These are phyloP conservation scores for Gymnodraco acuticeps DNA, from an alignment of 2,797 vertebrate genomes.

Conservation along the genomic window DNA sequence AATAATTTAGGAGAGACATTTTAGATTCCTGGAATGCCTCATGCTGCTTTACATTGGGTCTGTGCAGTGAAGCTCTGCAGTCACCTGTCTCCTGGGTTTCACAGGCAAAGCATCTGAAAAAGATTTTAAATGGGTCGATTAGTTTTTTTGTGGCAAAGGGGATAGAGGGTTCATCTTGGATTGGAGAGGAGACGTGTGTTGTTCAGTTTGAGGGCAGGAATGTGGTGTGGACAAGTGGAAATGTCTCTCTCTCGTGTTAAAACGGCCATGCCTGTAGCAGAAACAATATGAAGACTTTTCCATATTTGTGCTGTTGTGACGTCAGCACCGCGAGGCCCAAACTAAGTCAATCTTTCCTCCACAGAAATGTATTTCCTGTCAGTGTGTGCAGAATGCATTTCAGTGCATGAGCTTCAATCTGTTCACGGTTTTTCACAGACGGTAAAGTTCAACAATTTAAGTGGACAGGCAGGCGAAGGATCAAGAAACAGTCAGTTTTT, in stretches of 20 bases:
- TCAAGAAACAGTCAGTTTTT: conserved; percentile 30
- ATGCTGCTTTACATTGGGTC: conserved; percentile 43
- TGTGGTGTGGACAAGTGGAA: conserved; percentile 79
- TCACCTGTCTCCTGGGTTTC: conserved; percentile 54
- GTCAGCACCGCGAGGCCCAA: conserved; percentile 39
- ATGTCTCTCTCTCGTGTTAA: conserved; percentile 81
- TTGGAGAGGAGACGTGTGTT: conserved; percentile 54
- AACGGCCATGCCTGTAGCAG: conserved; percentile 65
- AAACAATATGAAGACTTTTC: conserved; percentile 79
- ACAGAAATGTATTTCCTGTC: conserved; percentile 19
- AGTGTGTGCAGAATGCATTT: conserved; percentile 11
- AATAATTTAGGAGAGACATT: conserved; percentile 59
- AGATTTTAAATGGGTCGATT: conserved; percentile 16
- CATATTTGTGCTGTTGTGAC: conserved; percentile 71
- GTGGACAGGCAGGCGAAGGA: not conserved
- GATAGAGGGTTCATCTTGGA: conserved; percentile 32
- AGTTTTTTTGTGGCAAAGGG: conserved; percentile 21
- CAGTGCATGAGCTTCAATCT: not conserved
- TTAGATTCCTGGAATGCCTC: conserved; percentile 71
- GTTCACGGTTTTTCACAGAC: conserved; percentile 8
- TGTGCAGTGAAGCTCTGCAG: conserved; percentile 28
- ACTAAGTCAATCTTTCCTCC: conserved; percentile 33
- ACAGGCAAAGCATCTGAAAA: conserved; percentile 31
- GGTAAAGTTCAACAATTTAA: not conserved
- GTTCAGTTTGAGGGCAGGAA: conserved; percentile 69